These are phyloP conservation scores for Toxotes chatareus DNA, from an alignment of 2,113 vertebrate species.

Conservation along the genomic window DNA sequence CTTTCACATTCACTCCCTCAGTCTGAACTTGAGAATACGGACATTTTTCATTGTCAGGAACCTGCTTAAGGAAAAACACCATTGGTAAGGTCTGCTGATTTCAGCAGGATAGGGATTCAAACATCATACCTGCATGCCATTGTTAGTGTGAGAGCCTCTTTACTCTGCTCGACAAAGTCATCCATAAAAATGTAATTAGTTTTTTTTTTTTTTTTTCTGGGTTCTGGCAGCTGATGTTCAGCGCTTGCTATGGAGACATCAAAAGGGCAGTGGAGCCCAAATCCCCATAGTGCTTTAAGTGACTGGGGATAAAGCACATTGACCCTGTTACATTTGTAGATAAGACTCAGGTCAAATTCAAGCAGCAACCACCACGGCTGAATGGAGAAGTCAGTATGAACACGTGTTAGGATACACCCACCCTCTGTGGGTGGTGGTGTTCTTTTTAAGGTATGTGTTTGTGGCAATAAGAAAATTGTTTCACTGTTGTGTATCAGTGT, in stretches of 20 bases:
- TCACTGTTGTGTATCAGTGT: neutral
- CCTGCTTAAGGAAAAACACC: conserved; percentile 77
- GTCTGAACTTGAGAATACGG: conserved; percentile 66
- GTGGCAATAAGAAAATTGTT: neutral
- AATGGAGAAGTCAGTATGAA: conserved; percentile 33
- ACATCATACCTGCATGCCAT: conserved; percentile 74
- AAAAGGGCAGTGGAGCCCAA: conserved; percentile 55
- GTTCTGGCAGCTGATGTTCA: conserved; percentile 54
- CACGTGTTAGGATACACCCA: conserved; percentile 8
- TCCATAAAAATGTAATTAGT: conserved; percentile 68
- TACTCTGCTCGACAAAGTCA: conserved; percentile 65
- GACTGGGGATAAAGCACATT: conserved; percentile 47
- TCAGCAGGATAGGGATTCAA: conserved; percentile 81
- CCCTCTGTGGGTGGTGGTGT: neutral
- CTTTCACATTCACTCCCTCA: conserved; percentile 36
- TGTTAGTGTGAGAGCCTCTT: conserved; percentile 63
- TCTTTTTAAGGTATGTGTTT: neutral
- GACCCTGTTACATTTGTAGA: conserved; percentile 53
- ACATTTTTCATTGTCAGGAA: conserved; percentile 86
- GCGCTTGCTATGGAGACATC: conserved; percentile 54
- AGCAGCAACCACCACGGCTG: conserved; percentile 34
- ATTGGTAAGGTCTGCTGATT: conserved; percentile 81
- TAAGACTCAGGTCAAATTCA: conserved; percentile 51
- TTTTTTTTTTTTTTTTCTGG: conserved; percentile 45
- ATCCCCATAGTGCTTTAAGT: conserved; percentile 47